Conservation (phyloP, 2,113 vertebrate species). For the Lepus timidus region DNA sequence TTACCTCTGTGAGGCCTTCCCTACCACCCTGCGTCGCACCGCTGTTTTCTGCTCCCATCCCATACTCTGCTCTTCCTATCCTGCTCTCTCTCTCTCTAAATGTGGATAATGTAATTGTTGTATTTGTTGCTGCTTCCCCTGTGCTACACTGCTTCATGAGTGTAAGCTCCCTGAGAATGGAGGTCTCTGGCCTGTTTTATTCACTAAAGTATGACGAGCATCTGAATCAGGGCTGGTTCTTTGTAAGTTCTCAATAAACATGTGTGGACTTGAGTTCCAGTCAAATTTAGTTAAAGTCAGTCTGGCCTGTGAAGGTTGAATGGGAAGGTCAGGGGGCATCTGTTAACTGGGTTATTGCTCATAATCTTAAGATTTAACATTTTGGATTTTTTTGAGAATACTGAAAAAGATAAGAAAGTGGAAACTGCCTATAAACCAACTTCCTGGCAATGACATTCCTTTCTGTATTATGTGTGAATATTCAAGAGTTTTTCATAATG, state of each 20-base stretch:
- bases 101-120: constrained; percentile 3
- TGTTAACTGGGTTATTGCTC: constrained; percentile 12
- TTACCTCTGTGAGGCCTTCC: background rate
- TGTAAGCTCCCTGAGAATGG: background rate
- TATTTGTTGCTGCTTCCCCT: constrained; percentile 36
- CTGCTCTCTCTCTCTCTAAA: constrained; percentile 14
- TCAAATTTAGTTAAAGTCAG: constrained; percentile 45
- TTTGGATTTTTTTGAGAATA: constrained; percentile 54
- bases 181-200: background rate
- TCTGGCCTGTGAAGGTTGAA: constrained; percentile 27
- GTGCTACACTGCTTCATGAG: background rate
- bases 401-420: constrained; percentile 13
- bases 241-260: background rate
- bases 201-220: background rate
- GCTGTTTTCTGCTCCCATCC: background rate
- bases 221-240: background rate
- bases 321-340: background rate
- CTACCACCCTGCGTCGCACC: background rate
- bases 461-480: constrained; percentile 21
- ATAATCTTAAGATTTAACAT: constrained; percentile 27
- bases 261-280: constrained; percentile 30
- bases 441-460: constrained; percentile 44
- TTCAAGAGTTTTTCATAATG: constrained; percentile 22
- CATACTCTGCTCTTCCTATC: background rate
- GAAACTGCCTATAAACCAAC: constrained; percentile 48